Evolutionary conservation across 2,797 vertebrate species (phyloP).

Genomic region (Hemitrygon akajei): DNA sequence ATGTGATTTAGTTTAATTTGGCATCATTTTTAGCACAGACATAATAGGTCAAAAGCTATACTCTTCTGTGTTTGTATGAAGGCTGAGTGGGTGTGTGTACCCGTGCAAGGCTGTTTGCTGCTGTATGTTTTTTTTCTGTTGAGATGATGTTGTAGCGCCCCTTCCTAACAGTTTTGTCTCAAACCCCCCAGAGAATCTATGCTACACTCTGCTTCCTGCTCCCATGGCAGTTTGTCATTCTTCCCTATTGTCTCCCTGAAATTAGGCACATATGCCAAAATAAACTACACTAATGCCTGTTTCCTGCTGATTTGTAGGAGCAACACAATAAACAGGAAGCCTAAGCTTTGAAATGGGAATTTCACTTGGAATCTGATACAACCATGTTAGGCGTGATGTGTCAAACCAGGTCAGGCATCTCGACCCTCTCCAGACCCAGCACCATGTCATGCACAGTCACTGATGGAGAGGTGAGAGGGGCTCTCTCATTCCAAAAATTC

Average conservation of each 20-base stretch:
- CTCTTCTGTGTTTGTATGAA: too few relatives aligned
- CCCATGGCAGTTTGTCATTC: not conserved
- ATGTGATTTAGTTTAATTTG: too few relatives aligned
- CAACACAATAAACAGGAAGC: not conserved
- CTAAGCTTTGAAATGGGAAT: not conserved
- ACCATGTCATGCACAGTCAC: not conserved
- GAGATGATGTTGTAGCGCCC: not conserved
- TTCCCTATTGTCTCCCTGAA: not conserved
- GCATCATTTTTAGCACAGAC: too few relatives aligned
- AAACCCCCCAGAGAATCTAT: not conserved
- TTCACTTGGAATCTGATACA: not conserved
- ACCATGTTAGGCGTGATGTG: too few relatives aligned
- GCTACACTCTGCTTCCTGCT: not conserved
- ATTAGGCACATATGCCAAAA: not conserved
- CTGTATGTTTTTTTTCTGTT: not conserved
- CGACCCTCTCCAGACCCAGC: not conserved
- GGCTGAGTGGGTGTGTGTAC: not conserved
- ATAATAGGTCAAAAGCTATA: too few relatives aligned
- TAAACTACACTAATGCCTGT: not conserved
- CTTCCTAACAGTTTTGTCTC: not conserved
- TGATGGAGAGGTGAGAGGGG: not conserved
- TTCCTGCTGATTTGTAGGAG: slow-evolving; percentile 14
- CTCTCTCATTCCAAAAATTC: too few relatives aligned
- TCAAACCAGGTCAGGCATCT: not conserved
- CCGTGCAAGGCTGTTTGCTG: not conserved